A percentile compares a stretch with the other conserved stretches of the same genome.
Evolutionary conservation across 2,888 invertebrate species (phyloP).

Genomic region (Cepaea hortensis): DNA sequence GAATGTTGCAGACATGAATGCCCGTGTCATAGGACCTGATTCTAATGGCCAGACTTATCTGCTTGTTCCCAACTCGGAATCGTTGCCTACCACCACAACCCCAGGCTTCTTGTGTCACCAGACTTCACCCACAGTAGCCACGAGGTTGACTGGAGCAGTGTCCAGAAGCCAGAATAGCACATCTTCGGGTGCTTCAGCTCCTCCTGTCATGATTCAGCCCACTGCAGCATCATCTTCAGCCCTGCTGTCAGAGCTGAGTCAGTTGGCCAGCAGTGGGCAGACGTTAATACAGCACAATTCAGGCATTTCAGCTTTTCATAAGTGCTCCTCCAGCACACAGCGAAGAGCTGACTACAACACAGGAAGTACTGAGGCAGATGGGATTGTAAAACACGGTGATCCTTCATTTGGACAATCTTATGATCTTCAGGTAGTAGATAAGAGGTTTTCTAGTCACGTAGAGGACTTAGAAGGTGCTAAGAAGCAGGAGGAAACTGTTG

Average conservation of each 20-base stretch:
- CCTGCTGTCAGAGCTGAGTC: constrained; percentile 34
- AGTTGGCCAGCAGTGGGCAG: constrained; percentile 30
- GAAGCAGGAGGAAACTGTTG: background rate
- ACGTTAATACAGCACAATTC: constrained; percentile 33
- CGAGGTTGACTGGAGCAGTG: background rate
- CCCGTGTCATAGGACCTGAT: constrained; percentile 45
- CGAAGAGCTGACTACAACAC: background rate
- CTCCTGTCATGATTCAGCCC: background rate
- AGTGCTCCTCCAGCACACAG: constrained; percentile 24
- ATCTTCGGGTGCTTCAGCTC: background rate
- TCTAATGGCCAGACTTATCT: constrained; percentile 41
- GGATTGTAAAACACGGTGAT: background rate
- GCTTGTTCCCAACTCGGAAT: constrained; percentile 28
- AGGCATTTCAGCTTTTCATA: constrained; percentile 38
- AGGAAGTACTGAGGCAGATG: background rate
- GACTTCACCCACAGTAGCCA: background rate
- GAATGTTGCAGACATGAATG: constrained; percentile 39
- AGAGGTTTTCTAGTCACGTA: background rate
- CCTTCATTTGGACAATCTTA: background rate
- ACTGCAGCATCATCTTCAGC: constrained; percentile 22
- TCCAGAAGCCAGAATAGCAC: background rate
- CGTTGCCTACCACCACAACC: background rate
- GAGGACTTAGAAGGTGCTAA: background rate
- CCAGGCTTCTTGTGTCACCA: constrained; percentile 10
- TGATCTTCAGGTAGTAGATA: background rate